Conservation (phyloP, 2,113 vertebrate genomes). For the Lepisosteus oculatus region DNA sequence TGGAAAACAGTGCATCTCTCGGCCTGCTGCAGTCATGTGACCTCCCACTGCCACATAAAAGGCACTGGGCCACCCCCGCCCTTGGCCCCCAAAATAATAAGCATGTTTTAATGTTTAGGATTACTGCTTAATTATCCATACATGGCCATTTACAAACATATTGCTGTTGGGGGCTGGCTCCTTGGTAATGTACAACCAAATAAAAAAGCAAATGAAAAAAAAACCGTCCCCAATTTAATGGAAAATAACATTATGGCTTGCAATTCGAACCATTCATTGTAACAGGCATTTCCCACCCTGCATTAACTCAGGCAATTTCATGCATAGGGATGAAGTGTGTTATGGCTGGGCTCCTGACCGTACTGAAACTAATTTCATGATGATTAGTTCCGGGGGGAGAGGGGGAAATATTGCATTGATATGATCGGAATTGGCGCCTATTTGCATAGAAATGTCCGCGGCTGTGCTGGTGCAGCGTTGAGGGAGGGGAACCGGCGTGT, state of each 20-base stretch:
- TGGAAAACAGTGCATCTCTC: neutral
- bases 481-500: slow-evolving; percentile 44
- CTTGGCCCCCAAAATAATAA: slow-evolving; percentile 53
- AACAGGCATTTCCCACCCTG: slow-evolving; percentile 92
- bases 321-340: slow-evolving; percentile 98
- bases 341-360: slow-evolving; percentile 93
- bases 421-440: slow-evolving; percentile 80
- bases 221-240: slow-evolving; percentile 77
- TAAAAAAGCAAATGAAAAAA: slow-evolving; percentile 29
- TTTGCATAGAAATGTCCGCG: slow-evolving; percentile 73
- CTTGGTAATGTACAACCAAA: slow-evolving; percentile 59
- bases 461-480: neutral
- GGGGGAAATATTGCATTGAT: slow-evolving; percentile 72
- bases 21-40: neutral
- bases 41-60: slow-evolving; percentile 44
- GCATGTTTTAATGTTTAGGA: slow-evolving; percentile 78
- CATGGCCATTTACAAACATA: slow-evolving; percentile 85
- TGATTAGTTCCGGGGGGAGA: slow-evolving; percentile 85
- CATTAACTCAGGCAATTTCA: slow-evolving; percentile 98
- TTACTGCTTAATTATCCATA: slow-evolving; percentile 78
- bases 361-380: slow-evolving; percentile 99
- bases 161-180: slow-evolving; percentile 74
- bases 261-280: slow-evolving; percentile 90
- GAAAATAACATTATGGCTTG: slow-evolving; percentile 88
- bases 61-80: neutral